Evolutionary conservation across 1,140 invertebrate species (phyloP), one percentile per base, ranked within the genome.

Genomic region (Tribolium castaneum): DNA sequence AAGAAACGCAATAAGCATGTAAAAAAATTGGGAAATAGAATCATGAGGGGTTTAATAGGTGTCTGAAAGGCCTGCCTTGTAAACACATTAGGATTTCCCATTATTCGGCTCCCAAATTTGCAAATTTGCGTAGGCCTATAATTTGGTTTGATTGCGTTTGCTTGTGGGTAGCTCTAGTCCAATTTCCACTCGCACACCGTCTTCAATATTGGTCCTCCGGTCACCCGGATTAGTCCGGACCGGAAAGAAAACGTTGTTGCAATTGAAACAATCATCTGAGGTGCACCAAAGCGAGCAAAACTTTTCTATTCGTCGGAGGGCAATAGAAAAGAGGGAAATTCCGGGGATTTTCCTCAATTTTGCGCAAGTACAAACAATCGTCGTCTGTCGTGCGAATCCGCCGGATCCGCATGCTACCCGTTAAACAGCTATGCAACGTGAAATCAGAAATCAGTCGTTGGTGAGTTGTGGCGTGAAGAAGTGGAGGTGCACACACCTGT

Each of bases 301-400:
- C 59, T 66, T 35, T 66, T 66, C n/a, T 22, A 13, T 35, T 34
- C 59, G 3, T 66, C 6, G 14, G 14, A 66, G 13, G 30, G n/a
- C 13, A 35, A 66, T 35, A 66, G 59, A 66, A 66, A 39, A n/a
- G 7, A 34, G 13, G 6, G 14, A 35, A 66, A 66, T 66, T 66
- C 30, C 5, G 7, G 19, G 54, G 54, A 59, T 59, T 59, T 59
- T 25, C 54, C 54, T 59, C 16, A 19, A 59, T 25, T 59, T 66
- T 62, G 66, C 66, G 66, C 76, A 77, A 66, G 76, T 71, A 71
- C 50, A 77, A 75, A 75, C 76, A 62, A 56, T 77, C 76, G 76
- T 70, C 25, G 10, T 49, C 13, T 19, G 10, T 77, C 76, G 76
- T 72, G 35, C 34, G 49, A 45, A 50, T 77, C 52, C 76, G 76